Conservation (phyloP, 2,797 vertebrate species). For the Hyperoplus lanceolatus region DNA sequence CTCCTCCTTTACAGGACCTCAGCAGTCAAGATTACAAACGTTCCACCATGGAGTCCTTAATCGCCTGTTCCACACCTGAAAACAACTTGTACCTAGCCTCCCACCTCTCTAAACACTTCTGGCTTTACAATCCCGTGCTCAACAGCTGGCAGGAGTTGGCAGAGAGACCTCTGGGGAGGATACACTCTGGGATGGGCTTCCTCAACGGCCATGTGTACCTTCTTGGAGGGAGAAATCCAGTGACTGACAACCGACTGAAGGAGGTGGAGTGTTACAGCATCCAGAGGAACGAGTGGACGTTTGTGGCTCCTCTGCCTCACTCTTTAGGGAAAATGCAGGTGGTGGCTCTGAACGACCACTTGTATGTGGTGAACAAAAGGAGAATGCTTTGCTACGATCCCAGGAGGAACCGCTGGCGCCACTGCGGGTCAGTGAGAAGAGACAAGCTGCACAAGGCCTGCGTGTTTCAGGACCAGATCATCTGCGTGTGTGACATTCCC, state of each 20-base stretch:
- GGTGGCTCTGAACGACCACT: conserved; percentile 88
- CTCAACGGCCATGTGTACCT: conserved; percentile 91
- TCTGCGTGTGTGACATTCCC: conserved; percentile 91
- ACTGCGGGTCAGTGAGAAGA: conserved; percentile 89
- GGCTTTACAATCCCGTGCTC: conserved; percentile 88
- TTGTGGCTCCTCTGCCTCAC: conserved; percentile 90
- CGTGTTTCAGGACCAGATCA: conserved; percentile 90
- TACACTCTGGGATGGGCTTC: conserved; percentile 90
- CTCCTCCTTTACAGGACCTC: conserved; percentile 86
- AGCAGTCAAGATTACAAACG: conserved; percentile 88
- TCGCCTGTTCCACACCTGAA: conserved; percentile 89
- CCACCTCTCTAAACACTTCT: conserved; percentile 90
- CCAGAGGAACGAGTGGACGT: conserved; percentile 91
- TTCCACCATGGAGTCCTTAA: conserved; percentile 87
- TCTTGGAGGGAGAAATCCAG: conserved; percentile 88
- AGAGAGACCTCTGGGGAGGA: conserved; percentile 87
- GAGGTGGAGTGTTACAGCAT: conserved; percentile 92
- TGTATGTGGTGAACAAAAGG: conserved; percentile 91
- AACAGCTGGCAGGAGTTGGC: conserved; percentile 91
- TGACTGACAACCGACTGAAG: conserved; percentile 88
- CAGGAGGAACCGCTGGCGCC: conserved; percentile 90
- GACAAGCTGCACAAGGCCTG: conserved; percentile 92
- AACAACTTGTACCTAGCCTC: conserved; percentile 90
- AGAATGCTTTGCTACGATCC: conserved; percentile 92
- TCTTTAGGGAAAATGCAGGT: conserved; percentile 91